These are phyloP conservation scores for Liasis olivaceus DNA, from an alignment of 2,797 vertebrate species.

Conservation along the genomic window DNA sequence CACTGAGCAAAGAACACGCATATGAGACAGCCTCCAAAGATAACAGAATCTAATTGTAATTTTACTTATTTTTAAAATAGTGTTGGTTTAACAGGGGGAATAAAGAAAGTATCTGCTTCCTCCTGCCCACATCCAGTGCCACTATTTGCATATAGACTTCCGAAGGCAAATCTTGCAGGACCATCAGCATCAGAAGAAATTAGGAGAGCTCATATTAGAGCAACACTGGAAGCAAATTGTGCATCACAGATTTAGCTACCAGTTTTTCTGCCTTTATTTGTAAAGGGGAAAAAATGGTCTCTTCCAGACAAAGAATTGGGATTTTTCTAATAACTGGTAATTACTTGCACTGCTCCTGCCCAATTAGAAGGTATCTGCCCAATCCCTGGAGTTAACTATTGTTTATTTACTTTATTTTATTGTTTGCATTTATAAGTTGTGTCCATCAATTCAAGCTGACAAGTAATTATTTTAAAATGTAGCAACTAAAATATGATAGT, in stretches of 20 bases:
- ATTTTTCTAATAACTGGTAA: neutral
- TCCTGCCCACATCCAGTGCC: neutral
- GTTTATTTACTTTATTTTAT: neutral
- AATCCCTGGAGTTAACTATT: neutral
- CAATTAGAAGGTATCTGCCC: neutral
- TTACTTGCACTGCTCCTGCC: slow-evolving; percentile 23
- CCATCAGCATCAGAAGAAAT: neutral
- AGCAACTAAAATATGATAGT: neutral
- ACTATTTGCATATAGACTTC: neutral
- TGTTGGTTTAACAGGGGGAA: slow-evolving; percentile 38
- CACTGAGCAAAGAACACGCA: slow-evolving; percentile 27
- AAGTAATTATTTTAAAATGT: neutral
- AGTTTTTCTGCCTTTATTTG: rapidly evolving
- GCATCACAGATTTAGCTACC: neutral
- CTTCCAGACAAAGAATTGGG: neutral
- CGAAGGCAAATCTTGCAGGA: slow-evolving; percentile 13
- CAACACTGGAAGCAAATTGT: slow-evolving; percentile 4
- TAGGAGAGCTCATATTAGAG: slow-evolving; percentile 18
- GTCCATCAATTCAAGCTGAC: neutral
- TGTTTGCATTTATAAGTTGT: neutral
- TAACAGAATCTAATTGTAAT: slow-evolving; percentile 27
- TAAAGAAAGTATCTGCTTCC: slow-evolving; percentile 22
- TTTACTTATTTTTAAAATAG: slow-evolving; percentile 52
- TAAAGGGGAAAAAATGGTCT: neutral
- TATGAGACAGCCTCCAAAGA: neutral